Conservation (phyloP, 2,113 vertebrate species). For the Leptocoma aspasia region DNA sequence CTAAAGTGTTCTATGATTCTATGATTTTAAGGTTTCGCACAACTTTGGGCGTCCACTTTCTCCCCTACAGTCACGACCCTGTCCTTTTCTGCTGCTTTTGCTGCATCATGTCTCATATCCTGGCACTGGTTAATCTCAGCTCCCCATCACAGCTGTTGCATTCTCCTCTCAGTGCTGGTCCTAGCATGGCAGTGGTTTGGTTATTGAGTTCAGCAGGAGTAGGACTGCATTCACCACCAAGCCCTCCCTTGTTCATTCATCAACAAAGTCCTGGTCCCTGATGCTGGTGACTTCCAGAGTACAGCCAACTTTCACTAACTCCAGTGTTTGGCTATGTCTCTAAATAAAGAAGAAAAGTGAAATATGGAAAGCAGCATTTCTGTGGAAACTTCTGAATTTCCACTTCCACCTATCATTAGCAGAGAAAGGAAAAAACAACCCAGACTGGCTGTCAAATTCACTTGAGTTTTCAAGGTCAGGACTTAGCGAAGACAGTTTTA, state of each 20-base stretch:
- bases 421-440: not conserved
- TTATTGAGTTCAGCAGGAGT: not conserved
- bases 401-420: not conserved
- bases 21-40: not conserved
- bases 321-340: not conserved
- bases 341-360: not conserved
- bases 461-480: not conserved
- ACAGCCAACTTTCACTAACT: not conserved
- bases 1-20: not conserved
- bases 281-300: not conserved
- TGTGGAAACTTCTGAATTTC: not conserved
- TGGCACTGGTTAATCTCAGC: not conserved
- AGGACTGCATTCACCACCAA: not conserved
- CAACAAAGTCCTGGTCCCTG: not conserved
- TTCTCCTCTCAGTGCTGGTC: not conserved
- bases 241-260: not conserved
- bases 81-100: not conserved
- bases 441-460: not conserved
- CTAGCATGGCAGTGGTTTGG: not conserved
- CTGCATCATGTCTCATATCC: not conserved
- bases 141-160: not conserved
- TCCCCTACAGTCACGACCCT: not conserved
- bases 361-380: not conserved
- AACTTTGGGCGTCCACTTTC: not conserved
- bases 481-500: not conserved